phyloP scores from a whole-genome alignment of 2,797 vertebrate genomes.

The Danio kyathit region DNA sequence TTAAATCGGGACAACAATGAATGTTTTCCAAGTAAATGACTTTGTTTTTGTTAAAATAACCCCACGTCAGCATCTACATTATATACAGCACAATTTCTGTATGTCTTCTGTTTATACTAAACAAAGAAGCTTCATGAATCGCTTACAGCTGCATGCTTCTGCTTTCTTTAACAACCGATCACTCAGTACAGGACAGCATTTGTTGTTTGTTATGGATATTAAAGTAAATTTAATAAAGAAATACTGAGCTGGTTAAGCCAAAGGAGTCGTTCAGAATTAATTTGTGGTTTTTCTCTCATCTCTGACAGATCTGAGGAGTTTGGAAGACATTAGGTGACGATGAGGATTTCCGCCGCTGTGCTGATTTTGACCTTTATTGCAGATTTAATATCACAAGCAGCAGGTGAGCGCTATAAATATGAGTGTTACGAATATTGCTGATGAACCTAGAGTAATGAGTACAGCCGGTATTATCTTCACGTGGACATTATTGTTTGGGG shows the following conservation, averaged over 20 bases:
- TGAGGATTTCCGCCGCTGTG: slow-evolving; percentile 60
- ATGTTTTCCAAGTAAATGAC: not conserved
- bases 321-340: slow-evolving; percentile 58
- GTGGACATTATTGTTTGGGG: not conserved
- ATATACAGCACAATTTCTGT: not conserved
- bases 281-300: not conserved
- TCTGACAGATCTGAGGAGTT: slow-evolving; percentile 19
- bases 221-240: not conserved
- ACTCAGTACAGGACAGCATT: not conserved
- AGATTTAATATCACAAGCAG: slow-evolving; percentile 50
- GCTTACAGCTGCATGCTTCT: not conserved
- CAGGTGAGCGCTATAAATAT: slow-evolving; percentile 71
- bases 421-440: not conserved
- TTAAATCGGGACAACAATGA: too few relatives aligned
- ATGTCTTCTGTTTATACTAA: not conserved
- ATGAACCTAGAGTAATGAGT: not conserved
- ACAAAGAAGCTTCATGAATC: not conserved
- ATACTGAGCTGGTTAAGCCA: not conserved
- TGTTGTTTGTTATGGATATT: not conserved
- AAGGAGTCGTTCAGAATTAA: not conserved
- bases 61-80: not conserved
- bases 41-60: not conserved
- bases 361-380: slow-evolving; percentile 63
- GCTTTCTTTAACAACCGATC: not conserved
- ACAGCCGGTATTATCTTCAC: not conserved